These are phyloP conservation scores for Cervus canadensis DNA, from an alignment of 2,113 vertebrate genomes.

Conservation along the genomic window DNA sequence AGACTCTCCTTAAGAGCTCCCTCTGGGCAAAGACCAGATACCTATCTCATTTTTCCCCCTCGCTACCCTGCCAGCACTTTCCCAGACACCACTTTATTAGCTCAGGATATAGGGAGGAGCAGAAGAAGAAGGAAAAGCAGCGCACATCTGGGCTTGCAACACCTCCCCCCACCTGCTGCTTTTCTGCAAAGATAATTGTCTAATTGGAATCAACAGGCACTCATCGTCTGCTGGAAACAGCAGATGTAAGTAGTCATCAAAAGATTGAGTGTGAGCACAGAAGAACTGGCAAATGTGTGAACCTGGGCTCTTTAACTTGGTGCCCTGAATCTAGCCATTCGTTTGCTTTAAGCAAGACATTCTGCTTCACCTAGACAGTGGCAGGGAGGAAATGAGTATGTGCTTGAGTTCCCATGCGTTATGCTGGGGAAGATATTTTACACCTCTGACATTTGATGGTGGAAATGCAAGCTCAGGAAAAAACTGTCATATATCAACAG, in stretches of 20 bases:
- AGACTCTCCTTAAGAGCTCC: background rate
- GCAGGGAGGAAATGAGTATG: background rate
- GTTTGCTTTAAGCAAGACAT: background rate
- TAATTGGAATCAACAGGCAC: constrained; percentile 27
- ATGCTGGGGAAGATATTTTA: background rate
- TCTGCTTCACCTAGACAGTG: background rate
- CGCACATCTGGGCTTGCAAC: background rate
- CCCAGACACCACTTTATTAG: background rate
- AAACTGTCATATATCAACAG: background rate
- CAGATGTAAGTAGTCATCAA: background rate
- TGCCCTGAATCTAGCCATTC: background rate
- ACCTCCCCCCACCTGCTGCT: background rate
- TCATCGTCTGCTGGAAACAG: background rate
- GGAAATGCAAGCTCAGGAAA: background rate
- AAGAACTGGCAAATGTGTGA: background rate
- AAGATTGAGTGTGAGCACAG: background rate
- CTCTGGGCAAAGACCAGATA: background rate
- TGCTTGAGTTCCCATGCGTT: background rate
- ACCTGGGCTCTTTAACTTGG: background rate
- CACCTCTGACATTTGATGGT: background rate
- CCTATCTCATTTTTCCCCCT: background rate
- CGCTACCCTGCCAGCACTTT: accelerated
- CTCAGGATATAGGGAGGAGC: background rate
- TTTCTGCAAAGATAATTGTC: background rate
- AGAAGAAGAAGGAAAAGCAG: background rate